Percentiles rank a stretch among this genome's conserved stretches.
phyloP scores from a whole-genome alignment of 2,113 vertebrate species.

The Chionis minor region DNA sequence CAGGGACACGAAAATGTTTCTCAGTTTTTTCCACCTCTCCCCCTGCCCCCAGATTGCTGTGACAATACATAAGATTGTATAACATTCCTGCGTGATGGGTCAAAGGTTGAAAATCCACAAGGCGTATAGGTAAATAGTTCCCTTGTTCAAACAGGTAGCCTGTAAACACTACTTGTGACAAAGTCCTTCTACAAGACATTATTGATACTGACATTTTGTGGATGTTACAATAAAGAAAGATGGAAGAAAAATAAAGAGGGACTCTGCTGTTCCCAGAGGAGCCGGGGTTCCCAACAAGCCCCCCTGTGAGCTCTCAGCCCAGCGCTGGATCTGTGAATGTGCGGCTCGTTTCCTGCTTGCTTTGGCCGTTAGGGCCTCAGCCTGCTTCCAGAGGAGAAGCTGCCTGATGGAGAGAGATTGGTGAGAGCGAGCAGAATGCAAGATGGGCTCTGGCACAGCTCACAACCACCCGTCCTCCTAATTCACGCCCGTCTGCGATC shows the following conservation, averaged over 20 bases:
- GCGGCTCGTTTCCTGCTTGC: conserved; percentile 15
- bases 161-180: not conserved
- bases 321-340: not conserved
- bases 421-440: not conserved
- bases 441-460: not conserved
- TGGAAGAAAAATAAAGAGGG: not conserved
- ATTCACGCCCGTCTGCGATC: not conserved
- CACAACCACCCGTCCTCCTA: not conserved
- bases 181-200: not conserved
- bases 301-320: not conserved
- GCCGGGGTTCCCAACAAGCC: not conserved
- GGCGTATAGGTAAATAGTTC: not conserved
- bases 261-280: not conserved
- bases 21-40: not conserved
- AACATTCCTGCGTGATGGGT: not conserved
- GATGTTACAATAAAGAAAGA: not conserved
- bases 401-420: conserved; percentile 39
- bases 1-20: not conserved
- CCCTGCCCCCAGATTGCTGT: not conserved
- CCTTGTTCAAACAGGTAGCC: not conserved
- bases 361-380: conserved; percentile 3
- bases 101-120: not conserved
- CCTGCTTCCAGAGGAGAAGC: not conserved
- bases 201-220: not conserved
- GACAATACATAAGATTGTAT: not conserved